A percentile compares a stretch with the other conserved stretches of the same genome.
phyloP scores from a whole-genome alignment of 2,888 invertebrate species.

The Ormyrus labotus region DNA sequence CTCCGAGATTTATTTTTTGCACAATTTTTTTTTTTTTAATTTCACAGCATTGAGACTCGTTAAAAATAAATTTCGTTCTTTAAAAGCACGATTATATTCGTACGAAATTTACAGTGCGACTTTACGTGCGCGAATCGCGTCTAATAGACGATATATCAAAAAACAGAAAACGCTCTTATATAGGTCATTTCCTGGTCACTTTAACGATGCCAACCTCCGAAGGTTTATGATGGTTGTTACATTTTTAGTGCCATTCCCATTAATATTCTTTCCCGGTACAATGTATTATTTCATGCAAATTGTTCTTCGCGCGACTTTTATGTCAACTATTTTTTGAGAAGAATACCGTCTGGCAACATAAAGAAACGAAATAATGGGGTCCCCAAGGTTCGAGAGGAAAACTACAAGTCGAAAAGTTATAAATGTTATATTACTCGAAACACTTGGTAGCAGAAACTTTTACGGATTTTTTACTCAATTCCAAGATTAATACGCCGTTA shows the following conservation, averaged over 20 bases:
- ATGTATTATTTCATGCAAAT: conserved; percentile 23
- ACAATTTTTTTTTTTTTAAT: too few species aligned
- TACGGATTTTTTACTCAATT: too few species aligned
- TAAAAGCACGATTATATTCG: too few species aligned
- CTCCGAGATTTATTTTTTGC: not conserved
- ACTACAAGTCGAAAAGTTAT: too few species aligned
- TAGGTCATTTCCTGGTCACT: conserved; percentile 43
- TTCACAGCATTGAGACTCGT: too few species aligned
- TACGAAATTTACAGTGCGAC: not conserved
- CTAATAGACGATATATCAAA: not conserved
- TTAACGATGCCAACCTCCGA: conserved; percentile 46
- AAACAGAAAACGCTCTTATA: conserved; percentile 7
- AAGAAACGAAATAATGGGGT: not conserved
- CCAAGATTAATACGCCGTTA: too few species aligned
- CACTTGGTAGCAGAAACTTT: too few species aligned
- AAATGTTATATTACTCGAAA: too few species aligned
- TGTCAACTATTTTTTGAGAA: not conserved
- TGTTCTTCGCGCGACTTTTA: conserved; percentile 5
- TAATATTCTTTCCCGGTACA: conserved; percentile 22
- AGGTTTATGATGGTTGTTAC: conserved; percentile 44
- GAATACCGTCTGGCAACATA: not conserved
- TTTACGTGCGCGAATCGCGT: not conserved
- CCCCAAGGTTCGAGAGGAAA: too few species aligned
- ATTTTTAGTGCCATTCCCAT: conserved; percentile 37
- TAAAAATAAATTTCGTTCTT: too few species aligned